Evolutionary conservation across 2,888 invertebrate genomes (phyloP), one percentile per base, ranked within the genome.

Genomic region (Tridacna gigas): DNA sequence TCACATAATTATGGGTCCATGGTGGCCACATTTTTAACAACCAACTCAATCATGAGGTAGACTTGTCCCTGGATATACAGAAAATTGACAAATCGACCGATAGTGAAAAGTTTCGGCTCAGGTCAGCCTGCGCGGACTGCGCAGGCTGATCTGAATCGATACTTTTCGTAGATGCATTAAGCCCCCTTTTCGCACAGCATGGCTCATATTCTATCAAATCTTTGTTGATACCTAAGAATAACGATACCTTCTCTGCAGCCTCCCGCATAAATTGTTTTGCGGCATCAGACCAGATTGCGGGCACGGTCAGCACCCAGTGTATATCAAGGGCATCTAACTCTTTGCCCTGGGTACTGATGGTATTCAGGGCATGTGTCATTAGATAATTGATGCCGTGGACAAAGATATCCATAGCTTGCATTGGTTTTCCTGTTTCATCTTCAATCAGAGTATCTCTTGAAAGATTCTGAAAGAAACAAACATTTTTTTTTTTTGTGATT

Each of bases 201-300:
- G 51, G 51, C 51, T 51, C 51, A 51, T 13, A 51, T n/a, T n/a
- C 37, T 4, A 37, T 37, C 37, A 37, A 7, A 37, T 37, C 37
- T 7, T 37, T 7, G 37, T 37, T 37, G 37, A 37, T 37, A 37
- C 37, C 2, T 7, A 37, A 37, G 37, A 37, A 15, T 51, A 37
- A 18, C 60, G 13, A 9, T 51, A 71, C 71, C 71, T 25, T 51
- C 51, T 71, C 71, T 12, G 85, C 85, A 4, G 85, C 85, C 48
- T 85, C 85, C 56, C 85, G 77, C 85, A 85, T 85, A 37, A 85
- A 85, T 74, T 85, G 85, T 66, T 82, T 85, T 13, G 85, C 85
- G 20, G 79, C 85, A 51, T 85, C 85, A 7, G 85, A 85, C 85
- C 85, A 85, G 73, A 85, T 85, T 0, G 85, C 85, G 0, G 85